Percentiles rank a stretch among this genome's conserved stretches.
These are phyloP conservation scores for Hydropsyche tenuis DNA, from an alignment of 1,140 invertebrate genomes.

Conservation along the genomic window DNA sequence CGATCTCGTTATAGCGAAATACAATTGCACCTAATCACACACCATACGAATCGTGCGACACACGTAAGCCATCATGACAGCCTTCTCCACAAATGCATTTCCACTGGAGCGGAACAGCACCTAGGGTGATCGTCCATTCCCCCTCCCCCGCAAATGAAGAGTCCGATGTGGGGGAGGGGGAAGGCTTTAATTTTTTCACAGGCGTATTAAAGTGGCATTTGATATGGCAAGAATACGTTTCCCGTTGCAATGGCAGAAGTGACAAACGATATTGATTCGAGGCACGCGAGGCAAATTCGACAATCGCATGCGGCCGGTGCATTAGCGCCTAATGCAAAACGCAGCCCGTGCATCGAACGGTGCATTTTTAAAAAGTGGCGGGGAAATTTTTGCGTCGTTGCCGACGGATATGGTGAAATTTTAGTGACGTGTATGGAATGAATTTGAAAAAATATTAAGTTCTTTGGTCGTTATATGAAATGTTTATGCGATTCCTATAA, in stretches of 20 bases:
- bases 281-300: slow-evolving; percentile 49
- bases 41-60: background rate
- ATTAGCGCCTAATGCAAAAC: slow-evolving; percentile 48
- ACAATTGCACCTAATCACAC: background rate
- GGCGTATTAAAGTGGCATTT: slow-evolving; percentile 25
- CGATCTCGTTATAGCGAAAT: too few species aligned
- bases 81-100: too few species aligned
- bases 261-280: slow-evolving; percentile 50
- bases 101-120: too few species aligned
- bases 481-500: too few species aligned
- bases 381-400: slow-evolving; percentile 4
- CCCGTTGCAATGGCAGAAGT: slow-evolving; percentile 45
- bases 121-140: too few species aligned
- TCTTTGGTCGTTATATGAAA: too few species aligned
- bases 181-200: background rate
- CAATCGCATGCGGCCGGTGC: slow-evolving; percentile 47
- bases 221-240: slow-evolving; percentile 35
- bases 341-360: slow-evolving; percentile 42
- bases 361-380: slow-evolving; percentile 12
- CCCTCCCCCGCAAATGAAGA: too few species aligned
- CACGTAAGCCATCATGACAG: background rate
- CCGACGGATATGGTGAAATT: too few species aligned
- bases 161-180: too few species aligned
- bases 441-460: too few species aligned
- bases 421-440: too few species aligned